These are phyloP conservation scores for Zapus hudsonius DNA, from an alignment of 2,113 vertebrate species.

Conservation along the genomic window DNA sequence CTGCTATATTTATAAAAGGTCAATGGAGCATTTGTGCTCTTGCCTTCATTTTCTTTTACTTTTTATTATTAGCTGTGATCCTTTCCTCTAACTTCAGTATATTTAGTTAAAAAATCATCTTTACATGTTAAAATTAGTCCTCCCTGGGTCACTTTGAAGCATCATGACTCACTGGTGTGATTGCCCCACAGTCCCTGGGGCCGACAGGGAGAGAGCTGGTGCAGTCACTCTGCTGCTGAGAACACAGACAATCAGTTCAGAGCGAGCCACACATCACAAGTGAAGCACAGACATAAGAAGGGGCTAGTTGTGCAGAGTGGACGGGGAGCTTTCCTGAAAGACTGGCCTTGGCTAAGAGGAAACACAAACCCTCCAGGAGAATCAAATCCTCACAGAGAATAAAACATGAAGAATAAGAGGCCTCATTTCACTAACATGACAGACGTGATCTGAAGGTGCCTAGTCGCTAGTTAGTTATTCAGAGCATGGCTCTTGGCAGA, in stretches of 20 bases:
- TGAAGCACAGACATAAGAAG: neutral
- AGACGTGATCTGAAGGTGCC: neutral
- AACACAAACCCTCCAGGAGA: neutral
- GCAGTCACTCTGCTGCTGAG: neutral
- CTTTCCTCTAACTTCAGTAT: slow-evolving; percentile 20
- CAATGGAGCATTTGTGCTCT: slow-evolving; percentile 6
- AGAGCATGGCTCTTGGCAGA: neutral
- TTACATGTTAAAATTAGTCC: slow-evolving; percentile 56
- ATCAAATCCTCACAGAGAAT: neutral
- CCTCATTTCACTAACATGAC: neutral
- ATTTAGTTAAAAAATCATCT: slow-evolving; percentile 48
- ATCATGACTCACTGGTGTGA: slow-evolving; percentile 9
- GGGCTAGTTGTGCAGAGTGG: neutral
- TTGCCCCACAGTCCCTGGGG: neutral
- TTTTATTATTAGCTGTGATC: slow-evolving; percentile 18
- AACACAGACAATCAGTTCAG: slow-evolving; percentile 1
- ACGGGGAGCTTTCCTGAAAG: neutral
- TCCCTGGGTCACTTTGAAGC: slow-evolving; percentile 19
- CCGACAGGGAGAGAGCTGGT: neutral
- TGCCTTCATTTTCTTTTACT: slow-evolving; percentile 36
- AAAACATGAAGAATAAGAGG: neutral
- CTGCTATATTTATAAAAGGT: neutral
- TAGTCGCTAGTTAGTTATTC: slow-evolving; percentile 12
- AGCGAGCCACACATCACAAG: slow-evolving; percentile 8
- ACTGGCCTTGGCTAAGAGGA: neutral